phyloP scores from a whole-genome alignment of 30 jellyfish, hydroid and myxozoan species.

The Hydractinia echinata region DNA sequence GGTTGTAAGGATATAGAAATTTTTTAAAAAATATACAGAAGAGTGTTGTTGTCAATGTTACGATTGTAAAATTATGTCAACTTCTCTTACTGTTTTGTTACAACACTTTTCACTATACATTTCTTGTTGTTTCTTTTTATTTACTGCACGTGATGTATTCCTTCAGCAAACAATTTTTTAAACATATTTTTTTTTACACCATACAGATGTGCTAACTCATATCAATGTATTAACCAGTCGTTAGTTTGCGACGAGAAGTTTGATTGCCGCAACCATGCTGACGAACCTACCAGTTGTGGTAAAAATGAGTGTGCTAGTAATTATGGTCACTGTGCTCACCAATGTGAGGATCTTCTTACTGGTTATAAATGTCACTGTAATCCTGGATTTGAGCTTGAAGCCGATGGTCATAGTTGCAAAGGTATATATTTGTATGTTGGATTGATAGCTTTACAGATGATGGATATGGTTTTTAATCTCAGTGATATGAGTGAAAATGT shows the following conservation, averaged over 20 bases:
- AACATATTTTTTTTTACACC: not conserved
- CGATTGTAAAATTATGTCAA: too few species aligned
- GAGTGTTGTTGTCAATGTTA: too few species aligned
- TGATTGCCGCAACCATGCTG: slow-evolving; percentile 56
- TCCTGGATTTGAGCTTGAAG: slow-evolving; percentile 48
- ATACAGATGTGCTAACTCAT: slow-evolving; percentile 52
- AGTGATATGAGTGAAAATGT: too few species aligned
- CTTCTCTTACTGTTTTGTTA: too few species aligned
- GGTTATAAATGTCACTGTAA: slow-evolving; percentile 68
- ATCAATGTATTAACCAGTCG: slow-evolving; percentile 44
- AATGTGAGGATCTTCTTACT: slow-evolving; percentile 45
- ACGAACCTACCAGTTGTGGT: slow-evolving; percentile 62
- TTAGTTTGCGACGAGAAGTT: slow-evolving; percentile 50
- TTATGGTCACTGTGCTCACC: slow-evolving; percentile 69
- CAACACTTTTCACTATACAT: too few species aligned
- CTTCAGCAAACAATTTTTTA: too few species aligned
- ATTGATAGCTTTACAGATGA: not conserved
- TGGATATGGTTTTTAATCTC: too few species aligned
- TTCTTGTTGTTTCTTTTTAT: too few species aligned
- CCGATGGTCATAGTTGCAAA: slow-evolving; percentile 56
- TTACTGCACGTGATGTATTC: too few species aligned
- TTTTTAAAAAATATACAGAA: too few species aligned
- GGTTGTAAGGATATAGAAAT: too few species aligned
- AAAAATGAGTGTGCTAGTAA: slow-evolving; percentile 53
- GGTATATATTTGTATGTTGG: not conserved